Base-by-base conservation (phyloP, 2,797 vertebrate species). In the Bradypodion ventrale region DNA sequence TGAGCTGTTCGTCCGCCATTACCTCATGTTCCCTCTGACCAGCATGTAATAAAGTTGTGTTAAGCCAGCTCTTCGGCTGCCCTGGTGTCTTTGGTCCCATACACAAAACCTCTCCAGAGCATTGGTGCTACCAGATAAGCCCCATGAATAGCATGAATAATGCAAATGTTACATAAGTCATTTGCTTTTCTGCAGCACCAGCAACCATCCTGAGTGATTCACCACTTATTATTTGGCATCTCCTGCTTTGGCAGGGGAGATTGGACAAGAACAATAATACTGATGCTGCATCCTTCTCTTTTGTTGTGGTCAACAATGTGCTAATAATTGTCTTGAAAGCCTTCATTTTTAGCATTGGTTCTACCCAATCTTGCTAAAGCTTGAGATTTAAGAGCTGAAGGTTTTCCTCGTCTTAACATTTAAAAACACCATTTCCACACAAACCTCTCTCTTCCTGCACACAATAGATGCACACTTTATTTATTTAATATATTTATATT, bases 231-330 rank as follows among this genome's bases (percentile, higher is more conserved):
- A 56, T 78, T 32, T 32, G 60, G 60, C 60, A 78, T 65, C 60
- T n/a, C 15, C 46, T 5, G 9, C 8, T 75, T 75, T 56, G 73
- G 7, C 62, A 79, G 44, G n/a, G 10, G 1, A 66, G n/a, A 66
- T 21, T 79, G 63, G 25, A 49, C 40, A 63, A 79, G 62, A 79
- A 8, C 62, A 79, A 66, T 66, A 9, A 49, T 66, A 44, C 42
- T 49, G 42, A 65, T 79, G 42, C 35, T 66, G 77, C 62, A 46
- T 79, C n/a, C 62, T 78, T 78, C 65, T 42, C 29, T 46, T 49
- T 66, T 79, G 44, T 65, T 66, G 9, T 25, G 32, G 77, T 79
- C 62, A 79, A 66, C 63, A 66, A 66, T 79, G 59, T 63, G 60
- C 37, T 16, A 63, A 78, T 23, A 49, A 21, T 66, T 79, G 62